These are phyloP conservation scores for Agonum fuliginosum DNA, from an alignment of 2,888 invertebrate species.

Conservation along the genomic window DNA sequence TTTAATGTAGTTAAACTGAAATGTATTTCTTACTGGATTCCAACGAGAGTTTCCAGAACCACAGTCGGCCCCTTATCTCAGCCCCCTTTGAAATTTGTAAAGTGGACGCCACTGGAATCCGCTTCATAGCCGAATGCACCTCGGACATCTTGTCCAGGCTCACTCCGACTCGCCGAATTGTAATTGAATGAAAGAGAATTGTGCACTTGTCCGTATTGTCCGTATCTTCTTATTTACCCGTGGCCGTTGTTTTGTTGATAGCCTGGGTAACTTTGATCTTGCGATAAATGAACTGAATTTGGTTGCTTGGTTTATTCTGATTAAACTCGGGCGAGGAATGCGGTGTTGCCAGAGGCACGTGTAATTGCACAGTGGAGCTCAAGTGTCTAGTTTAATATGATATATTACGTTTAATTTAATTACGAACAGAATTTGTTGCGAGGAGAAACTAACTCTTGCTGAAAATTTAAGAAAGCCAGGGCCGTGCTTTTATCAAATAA, in stretches of 20 bases:
- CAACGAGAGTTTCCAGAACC: no score
- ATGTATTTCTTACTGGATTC: no score
- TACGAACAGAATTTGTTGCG: neutral
- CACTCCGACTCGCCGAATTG: neutral
- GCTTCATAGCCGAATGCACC: neutral
- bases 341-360: neutral
- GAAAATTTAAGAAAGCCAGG: no score
- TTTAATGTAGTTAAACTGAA: no score
- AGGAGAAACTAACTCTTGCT: no score
- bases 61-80: no score
- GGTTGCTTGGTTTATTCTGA: constrained; percentile 18
- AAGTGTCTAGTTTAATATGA: no score
- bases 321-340: constrained; percentile 1
- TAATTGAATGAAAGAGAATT: constrained; percentile 40
- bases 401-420: constrained; percentile 6
- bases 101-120: no score
- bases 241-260: constrained; percentile 18
- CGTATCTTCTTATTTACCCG: constrained; percentile 27
- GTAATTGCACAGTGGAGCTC: no score
- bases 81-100: no score
- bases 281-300: constrained; percentile 9
- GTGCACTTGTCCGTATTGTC: neutral
- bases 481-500: no score
- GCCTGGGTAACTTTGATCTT: constrained; percentile 19
- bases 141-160: constrained; percentile 12